Evolutionary conservation across 2,113 vertebrate species (phyloP).

Genomic region (Nothocercus nigrocapillus): DNA sequence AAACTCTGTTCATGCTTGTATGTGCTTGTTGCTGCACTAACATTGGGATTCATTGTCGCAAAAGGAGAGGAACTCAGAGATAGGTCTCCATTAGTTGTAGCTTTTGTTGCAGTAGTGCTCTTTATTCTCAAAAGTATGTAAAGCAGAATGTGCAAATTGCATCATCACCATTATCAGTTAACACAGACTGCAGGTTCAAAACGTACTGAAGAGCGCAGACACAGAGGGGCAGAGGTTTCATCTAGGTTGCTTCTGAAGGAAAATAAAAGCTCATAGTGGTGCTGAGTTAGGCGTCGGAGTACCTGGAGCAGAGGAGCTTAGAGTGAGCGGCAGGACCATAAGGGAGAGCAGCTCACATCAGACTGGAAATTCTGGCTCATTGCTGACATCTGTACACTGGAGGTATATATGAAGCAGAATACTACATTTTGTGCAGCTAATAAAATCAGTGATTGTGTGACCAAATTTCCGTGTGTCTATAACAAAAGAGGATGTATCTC

Average conservation of each 20-base stretch:
- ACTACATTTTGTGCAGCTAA: background rate
- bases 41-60: background rate
- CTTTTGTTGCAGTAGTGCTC: background rate
- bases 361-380: background rate
- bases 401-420: rapidly evolving
- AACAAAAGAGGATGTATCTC: background rate
- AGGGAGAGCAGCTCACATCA: background rate
- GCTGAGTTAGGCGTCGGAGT: background rate
- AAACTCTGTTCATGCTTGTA: background rate
- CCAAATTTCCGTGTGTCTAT: background rate
- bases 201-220: background rate
- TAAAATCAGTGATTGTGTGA: background rate
- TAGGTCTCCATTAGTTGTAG: background rate
- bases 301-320: background rate
- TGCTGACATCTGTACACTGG: rapidly evolving
- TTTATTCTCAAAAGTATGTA: background rate
- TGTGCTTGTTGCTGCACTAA: background rate
- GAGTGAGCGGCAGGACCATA: background rate
- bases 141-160: background rate
- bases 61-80: background rate
- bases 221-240: background rate
- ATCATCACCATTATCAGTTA: background rate
- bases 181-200: background rate
- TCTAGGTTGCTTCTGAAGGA: background rate
- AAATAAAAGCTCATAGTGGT: background rate